These are phyloP conservation scores for Diacarnus erythraeanus DNA, from an alignment of 37 sponge, comb jelly and placozoan genomes.

Conservation along the genomic window DNA sequence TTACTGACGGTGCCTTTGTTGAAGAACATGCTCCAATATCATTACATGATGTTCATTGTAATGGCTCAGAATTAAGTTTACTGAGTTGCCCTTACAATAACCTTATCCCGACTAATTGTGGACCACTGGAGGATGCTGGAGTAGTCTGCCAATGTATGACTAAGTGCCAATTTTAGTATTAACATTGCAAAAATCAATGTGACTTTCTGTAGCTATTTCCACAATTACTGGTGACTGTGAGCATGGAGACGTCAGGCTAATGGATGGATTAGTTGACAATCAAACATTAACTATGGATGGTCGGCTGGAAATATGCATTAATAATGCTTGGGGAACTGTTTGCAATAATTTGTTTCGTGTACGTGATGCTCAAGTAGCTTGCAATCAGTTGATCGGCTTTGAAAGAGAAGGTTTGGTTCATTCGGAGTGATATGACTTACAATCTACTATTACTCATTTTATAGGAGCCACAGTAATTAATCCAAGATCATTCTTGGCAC, in stretches of 20 bases:
- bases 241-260: slow-evolving; percentile 6
- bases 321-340: slow-evolving; percentile 42
- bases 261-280: background rate
- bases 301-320: slow-evolving; percentile 28
- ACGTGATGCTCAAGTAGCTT: slow-evolving; percentile 23
- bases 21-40: background rate
- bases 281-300: background rate
- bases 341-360: slow-evolving; percentile 3
- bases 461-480: background rate
- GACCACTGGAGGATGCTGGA: slow-evolving; percentile 36
- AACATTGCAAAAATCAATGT: background rate
- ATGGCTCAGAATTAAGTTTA: slow-evolving; percentile 20
- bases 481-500: background rate
- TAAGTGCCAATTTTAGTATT: background rate
- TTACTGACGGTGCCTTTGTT: slow-evolving; percentile 6
- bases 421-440: background rate
- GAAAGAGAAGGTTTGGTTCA: slow-evolving; percentile 2
- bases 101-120: background rate
- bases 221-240: slow-evolving; percentile 17
- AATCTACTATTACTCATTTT: background rate
- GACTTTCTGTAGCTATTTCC: background rate
- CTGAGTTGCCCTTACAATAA: slow-evolving; percentile 17
- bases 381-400: slow-evolving; percentile 16
- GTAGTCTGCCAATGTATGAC: slow-evolving; percentile 28
- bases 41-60: slow-evolving; percentile 20